Conservation (phyloP, 2,113 vertebrate species). For the Saguinus midas region DNA sequence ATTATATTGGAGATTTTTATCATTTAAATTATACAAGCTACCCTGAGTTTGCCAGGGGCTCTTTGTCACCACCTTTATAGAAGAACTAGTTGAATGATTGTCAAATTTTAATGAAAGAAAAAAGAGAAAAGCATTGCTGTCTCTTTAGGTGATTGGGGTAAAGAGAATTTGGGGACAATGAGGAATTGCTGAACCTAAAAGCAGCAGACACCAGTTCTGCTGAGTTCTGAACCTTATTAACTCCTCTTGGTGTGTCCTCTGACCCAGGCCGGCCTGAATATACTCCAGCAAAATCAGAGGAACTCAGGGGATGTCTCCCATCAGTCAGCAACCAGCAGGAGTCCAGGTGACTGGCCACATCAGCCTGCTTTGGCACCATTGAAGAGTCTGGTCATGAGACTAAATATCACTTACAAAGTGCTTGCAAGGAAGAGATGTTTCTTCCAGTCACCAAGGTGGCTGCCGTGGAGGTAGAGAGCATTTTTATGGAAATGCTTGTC, state of each 20-base stretch:
- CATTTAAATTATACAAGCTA: slow-evolving; percentile 53
- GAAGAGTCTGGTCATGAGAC: background rate
- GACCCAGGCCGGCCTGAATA: background rate
- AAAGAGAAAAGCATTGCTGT: background rate
- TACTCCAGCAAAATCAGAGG: background rate
- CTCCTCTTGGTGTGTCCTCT: background rate
- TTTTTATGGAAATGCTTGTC: slow-evolving; percentile 18
- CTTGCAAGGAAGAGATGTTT: slow-evolving; percentile 12
- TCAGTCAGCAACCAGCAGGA: background rate
- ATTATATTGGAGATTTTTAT: slow-evolving; percentile 1
- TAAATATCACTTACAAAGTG: background rate
- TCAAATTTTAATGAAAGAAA: slow-evolving; percentile 37
- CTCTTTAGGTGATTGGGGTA: background rate
- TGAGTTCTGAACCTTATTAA: background rate
- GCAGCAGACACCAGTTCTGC: background rate
- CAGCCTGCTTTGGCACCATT: background rate
- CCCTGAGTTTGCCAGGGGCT: background rate
- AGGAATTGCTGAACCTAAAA: background rate
- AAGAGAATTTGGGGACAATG: slow-evolving; percentile 28
- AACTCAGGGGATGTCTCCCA: background rate
- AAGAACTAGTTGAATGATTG: slow-evolving; percentile 35
- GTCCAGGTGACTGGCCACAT: background rate
- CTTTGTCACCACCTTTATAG: slow-evolving; percentile 32
- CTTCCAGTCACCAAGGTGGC: background rate
- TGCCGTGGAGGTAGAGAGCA: background rate